These are phyloP conservation scores for Philopedon plagiatum DNA, from an alignment of 2,888 invertebrate genomes.

Conservation along the genomic window DNA sequence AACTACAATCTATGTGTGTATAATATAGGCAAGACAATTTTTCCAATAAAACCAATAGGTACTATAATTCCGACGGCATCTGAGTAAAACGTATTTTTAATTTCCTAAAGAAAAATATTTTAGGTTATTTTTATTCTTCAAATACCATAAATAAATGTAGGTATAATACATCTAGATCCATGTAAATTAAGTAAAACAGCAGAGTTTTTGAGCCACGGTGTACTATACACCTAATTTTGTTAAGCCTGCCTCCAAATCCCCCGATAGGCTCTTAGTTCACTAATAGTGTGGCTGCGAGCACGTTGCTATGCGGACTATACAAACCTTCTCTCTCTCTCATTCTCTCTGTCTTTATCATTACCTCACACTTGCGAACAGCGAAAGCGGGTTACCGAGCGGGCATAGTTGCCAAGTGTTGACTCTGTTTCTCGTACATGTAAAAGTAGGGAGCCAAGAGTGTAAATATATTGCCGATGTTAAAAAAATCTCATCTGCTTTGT, in stretches of 20 bases:
- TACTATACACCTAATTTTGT: slow-evolving; percentile 59
- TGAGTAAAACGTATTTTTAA: too few species aligned
- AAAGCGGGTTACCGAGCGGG: slow-evolving; percentile 47
- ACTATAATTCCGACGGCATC: too few species aligned
- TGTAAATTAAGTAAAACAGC: not conserved
- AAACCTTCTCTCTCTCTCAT: slow-evolving; percentile 54
- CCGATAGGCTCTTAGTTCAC: slow-evolving; percentile 57
- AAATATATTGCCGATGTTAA: not conserved
- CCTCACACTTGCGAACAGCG: slow-evolving; percentile 43
- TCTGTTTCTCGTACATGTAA: not conserved
- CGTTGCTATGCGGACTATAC: slow-evolving; percentile 61
- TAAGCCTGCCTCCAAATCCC: slow-evolving; percentile 55
- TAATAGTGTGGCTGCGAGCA: slow-evolving; percentile 56
- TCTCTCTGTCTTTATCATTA: slow-evolving; percentile 44
- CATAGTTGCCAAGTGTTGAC: slow-evolving; percentile 41
- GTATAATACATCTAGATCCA: too few species aligned
- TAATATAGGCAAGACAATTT: too few species aligned
- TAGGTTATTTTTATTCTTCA: too few species aligned
- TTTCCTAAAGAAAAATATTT: too few species aligned
- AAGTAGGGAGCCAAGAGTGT: not conserved
- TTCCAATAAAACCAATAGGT: too few species aligned
- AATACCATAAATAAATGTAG: too few species aligned
- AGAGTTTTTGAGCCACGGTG: slow-evolving; percentile 46
- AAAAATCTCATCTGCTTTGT: not conserved
- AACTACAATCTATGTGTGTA: too few species aligned